These are phyloP conservation scores for Dendronephthya gigantea DNA, from an alignment of 64 coral and sea anemone species.

Conservation along the genomic window DNA sequence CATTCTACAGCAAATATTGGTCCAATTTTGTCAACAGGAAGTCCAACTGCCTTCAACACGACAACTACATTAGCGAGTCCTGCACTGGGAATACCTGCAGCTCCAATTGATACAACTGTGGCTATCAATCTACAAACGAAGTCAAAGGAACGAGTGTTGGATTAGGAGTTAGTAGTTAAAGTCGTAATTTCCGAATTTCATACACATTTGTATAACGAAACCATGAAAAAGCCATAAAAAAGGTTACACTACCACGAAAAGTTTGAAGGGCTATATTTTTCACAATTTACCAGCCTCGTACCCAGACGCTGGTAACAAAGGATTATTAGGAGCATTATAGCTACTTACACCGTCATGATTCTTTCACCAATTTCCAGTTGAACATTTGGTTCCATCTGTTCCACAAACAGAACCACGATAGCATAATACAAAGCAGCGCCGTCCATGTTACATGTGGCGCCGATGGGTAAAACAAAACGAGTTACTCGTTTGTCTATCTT, in stretches of 20 bases:
- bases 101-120: conserved; percentile 7
- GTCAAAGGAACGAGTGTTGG: too few relatives aligned
- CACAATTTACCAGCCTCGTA: too few relatives aligned
- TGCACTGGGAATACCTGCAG: not conserved
- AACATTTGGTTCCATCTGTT: conserved; percentile 10
- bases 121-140: not conserved
- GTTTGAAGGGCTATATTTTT: too few relatives aligned
- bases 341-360: too few relatives aligned
- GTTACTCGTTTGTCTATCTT: not conserved
- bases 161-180: too few relatives aligned
- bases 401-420: not conserved
- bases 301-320: too few relatives aligned
- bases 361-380: not conserved
- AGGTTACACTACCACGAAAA: too few relatives aligned
- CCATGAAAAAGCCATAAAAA: too few relatives aligned
- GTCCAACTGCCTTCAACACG: not conserved
- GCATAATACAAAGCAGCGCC: not conserved
- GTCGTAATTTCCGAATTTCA: too few relatives aligned
- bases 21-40: not conserved
- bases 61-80: conserved; percentile 1
- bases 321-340: too few relatives aligned
- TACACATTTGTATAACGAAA: too few relatives aligned
- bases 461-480: conserved; percentile 1
- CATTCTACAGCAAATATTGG: conserved; percentile 5
- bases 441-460: conserved; percentile 5